phyloP scores from a whole-genome alignment of 92 coral and sea anemone species.

The Siderastrea radians region DNA sequence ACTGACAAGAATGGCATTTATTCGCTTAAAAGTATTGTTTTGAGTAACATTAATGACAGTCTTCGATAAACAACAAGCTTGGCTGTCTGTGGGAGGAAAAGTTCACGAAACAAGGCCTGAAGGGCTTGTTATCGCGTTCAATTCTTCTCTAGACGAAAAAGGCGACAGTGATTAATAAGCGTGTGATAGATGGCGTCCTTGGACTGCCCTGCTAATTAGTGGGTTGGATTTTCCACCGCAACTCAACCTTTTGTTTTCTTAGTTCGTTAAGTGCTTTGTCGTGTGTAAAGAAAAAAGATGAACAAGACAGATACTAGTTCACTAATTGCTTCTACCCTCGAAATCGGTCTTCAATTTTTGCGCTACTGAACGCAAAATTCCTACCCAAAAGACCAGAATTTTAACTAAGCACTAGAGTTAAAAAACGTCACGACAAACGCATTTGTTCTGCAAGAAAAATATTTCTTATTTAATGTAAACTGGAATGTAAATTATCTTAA shows the following conservation, averaged over 20 bases:
- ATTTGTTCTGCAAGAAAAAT: conserved; percentile 6
- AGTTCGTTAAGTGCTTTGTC: conserved; percentile 75
- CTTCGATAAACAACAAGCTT: neutral
- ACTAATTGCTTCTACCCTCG: conserved; percentile 22
- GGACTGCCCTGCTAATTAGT: conserved; percentile 76
- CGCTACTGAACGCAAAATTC: neutral
- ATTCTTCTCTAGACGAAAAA: neutral
- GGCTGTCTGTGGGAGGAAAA: neutral
- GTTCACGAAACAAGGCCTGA: neutral
- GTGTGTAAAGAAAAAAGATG: conserved; percentile 44
- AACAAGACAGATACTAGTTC: conserved; percentile 24
- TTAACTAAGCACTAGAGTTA: neutral
- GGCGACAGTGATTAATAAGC: conserved; percentile 15
- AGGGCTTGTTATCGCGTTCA: neutral
- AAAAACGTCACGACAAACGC: conserved; percentile 11
- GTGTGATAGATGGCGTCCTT: conserved; percentile 18
- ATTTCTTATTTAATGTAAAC: conserved; percentile 39
- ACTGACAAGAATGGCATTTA: neutral
- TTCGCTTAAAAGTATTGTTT: neutral
- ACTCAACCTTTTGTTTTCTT: conserved; percentile 64
- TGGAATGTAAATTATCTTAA: conserved; percentile 32
- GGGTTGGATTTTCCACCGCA: conserved; percentile 73
- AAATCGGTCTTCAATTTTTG: neutral
- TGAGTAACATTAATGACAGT: neutral
- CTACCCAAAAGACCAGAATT: neutral